Evolutionary conservation across 2,797 vertebrate species (phyloP).

Genomic region (Momotus momota): DNA sequence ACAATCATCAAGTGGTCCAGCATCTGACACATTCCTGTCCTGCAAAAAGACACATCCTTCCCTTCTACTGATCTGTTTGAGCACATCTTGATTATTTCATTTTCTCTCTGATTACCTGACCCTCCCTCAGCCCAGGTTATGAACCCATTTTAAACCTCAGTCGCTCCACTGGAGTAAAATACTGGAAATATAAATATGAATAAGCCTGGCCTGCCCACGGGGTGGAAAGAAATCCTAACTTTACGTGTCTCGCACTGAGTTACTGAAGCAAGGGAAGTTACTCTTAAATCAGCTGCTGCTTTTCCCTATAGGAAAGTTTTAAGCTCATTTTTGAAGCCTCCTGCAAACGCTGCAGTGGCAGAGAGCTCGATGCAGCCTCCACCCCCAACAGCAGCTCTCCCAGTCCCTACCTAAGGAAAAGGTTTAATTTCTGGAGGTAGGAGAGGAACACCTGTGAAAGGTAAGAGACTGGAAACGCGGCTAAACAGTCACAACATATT

Average conservation of each 20-base stretch:
- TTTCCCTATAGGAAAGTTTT: neutral
- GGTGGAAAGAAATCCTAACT: neutral
- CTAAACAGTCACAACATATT: fast-evolving
- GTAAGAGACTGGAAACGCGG: neutral
- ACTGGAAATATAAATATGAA: neutral
- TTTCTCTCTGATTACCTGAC: neutral
- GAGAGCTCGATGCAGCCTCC: neutral
- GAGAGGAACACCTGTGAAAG: neutral
- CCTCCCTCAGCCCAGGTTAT: neutral
- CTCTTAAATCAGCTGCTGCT: neutral
- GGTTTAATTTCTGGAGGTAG: neutral
- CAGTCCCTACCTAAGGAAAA: neutral
- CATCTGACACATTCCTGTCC: neutral
- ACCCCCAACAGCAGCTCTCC: neutral
- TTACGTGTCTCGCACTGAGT: neutral
- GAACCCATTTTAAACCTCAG: neutral
- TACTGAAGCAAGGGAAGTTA: neutral
- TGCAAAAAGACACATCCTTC: neutral
- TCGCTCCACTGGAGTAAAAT: neutral
- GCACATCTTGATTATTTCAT: neutral
- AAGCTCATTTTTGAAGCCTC: neutral
- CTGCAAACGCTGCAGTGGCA: neutral
- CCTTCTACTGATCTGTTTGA: neutral
- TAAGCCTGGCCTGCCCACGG: neutral
- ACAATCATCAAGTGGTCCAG: neutral